These are phyloP conservation scores for Nomada ferruginata DNA, from an alignment of 2,888 invertebrate species.

Conservation along the genomic window DNA sequence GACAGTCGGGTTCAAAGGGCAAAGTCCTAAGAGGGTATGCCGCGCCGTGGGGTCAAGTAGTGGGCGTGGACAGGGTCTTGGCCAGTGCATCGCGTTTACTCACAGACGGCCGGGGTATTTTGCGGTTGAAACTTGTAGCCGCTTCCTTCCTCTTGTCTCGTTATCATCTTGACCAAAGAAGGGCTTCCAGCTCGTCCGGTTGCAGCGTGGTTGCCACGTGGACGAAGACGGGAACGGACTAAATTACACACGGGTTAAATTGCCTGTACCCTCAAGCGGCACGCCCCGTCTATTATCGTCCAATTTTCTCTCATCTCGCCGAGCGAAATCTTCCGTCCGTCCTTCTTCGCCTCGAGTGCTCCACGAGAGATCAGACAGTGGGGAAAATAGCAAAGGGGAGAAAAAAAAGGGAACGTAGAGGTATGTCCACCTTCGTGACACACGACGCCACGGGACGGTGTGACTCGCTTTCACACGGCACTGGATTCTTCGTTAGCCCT, in stretches of 20 bases:
- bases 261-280: slow-evolving; percentile 46
- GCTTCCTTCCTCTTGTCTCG: slow-evolving; percentile 55
- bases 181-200: slow-evolving; percentile 53
- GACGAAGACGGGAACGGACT: slow-evolving; percentile 46
- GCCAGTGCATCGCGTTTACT: slow-evolving; percentile 55
- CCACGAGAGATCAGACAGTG: background rate
- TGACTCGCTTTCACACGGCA: background rate
- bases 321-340: slow-evolving; percentile 11
- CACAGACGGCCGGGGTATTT: slow-evolving; percentile 53
- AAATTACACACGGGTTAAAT: slow-evolving; percentile 59
- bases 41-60: slow-evolving; percentile 52
- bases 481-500: slow-evolving; percentile 41
- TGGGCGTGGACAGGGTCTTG: slow-evolving; percentile 51
- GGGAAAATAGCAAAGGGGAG: background rate
- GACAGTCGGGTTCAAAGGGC: slow-evolving; percentile 49
- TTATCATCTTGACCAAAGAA: slow-evolving; percentile 58
- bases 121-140: slow-evolving; percentile 59
- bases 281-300: slow-evolving; percentile 52
- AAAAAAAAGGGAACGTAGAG: too few relatives aligned
- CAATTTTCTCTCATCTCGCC: slow-evolving; percentile 46
- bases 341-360: background rate
- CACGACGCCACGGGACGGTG: background rate
- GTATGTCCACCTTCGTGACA: background rate
- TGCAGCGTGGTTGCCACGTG: slow-evolving; percentile 33
- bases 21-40: slow-evolving; percentile 45